phyloP scores from a whole-genome alignment of 2,888 invertebrate genomes.

The Mongoloraphidia duomilia region DNA sequence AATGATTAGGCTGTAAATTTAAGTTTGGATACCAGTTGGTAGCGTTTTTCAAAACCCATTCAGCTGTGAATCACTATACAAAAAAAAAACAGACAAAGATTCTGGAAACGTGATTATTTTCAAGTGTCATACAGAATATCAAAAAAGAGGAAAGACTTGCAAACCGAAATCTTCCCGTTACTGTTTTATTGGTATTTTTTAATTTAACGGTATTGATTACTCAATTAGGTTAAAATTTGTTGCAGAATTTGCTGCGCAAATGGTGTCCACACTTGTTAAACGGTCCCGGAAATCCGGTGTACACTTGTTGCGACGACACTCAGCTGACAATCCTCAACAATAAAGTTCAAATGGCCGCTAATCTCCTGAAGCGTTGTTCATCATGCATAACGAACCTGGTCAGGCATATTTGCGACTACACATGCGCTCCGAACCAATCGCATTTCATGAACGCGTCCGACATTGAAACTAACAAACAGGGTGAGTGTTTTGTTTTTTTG shows the following conservation, averaged over 20 bases:
- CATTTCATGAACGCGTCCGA: slow-evolving; percentile 48
- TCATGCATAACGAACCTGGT: slow-evolving; percentile 76
- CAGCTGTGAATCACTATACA: too few species aligned
- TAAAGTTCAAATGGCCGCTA: slow-evolving; percentile 21
- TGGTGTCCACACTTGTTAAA: slow-evolving; percentile 47
- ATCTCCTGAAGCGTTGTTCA: slow-evolving; percentile 52
- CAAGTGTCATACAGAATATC: too few species aligned
- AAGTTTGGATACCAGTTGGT: too few species aligned
- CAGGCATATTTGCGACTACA: slow-evolving; percentile 68
- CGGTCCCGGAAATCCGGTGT: slow-evolving; percentile 24
- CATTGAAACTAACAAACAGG: slow-evolving; percentile 18
- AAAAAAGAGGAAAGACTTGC: too few species aligned
- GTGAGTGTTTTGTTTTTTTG: slow-evolving; percentile 13
- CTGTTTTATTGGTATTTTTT: too few species aligned
- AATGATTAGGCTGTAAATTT: too few species aligned
- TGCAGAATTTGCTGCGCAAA: slow-evolving; percentile 38
- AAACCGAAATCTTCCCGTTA: too few species aligned
- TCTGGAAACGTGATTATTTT: too few species aligned
- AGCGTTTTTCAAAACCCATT: too few species aligned
- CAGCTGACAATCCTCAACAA: slow-evolving; percentile 46
- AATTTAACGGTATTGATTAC: too few species aligned
- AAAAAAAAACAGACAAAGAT: too few species aligned
- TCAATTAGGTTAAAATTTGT: slow-evolving; percentile 11
- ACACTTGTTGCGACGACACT: slow-evolving; percentile 51
- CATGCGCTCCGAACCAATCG: slow-evolving; percentile 67